Evolutionary conservation across 2,797 vertebrate genomes (phyloP), one percentile per base, ranked within the genome.

Genomic region (Dendrocincla tyrannina): DNA sequence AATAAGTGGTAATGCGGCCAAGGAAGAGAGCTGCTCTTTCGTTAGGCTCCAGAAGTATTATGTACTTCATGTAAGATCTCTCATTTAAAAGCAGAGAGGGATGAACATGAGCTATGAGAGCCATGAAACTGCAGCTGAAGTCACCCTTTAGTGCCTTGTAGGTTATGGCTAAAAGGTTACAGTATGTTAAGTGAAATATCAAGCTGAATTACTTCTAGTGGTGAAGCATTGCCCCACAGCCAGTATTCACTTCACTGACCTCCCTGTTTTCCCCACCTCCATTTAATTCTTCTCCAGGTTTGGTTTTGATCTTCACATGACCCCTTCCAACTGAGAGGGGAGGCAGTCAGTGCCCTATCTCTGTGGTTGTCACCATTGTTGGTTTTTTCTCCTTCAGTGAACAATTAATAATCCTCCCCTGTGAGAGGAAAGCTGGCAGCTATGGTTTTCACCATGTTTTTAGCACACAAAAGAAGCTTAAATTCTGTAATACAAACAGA

Each of bases 321-420:
- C 84, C 96, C 87, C 37, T 52, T 64, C 91, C 87, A 86, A 52
- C 94, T 95, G 93, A 90, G 94, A 95, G 93, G 95, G 92, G 95
- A 96, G 95, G 89, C 92, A 95, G 93, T 93, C 87, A 85, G 60
- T 82, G 83, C 85, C 89, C 89, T 82, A 18, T 76, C 88, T 97
- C 84, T 89, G 72, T 70, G 68, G 73, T 82, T 94, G 92, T 91
- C 46, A 93, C 96, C 89, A 96, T 96, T 96, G 95, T 97, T 96
- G 85, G 0, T 92, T 95, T 95, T 91, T 92, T 94, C 95, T 95
- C 69, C 95, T 96, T 92, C 89, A 42, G 49, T 79, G 76, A 93
- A 62, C 96, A 96, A 96, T 96, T 96, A 88, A 91, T 50, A 73
- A 85, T 85, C 91, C 87, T 84, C 25, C 74, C 81, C 64, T 63